Base-by-base conservation (phyloP, 1,140 invertebrate species). In the Diachasma alloeum region DNA sequence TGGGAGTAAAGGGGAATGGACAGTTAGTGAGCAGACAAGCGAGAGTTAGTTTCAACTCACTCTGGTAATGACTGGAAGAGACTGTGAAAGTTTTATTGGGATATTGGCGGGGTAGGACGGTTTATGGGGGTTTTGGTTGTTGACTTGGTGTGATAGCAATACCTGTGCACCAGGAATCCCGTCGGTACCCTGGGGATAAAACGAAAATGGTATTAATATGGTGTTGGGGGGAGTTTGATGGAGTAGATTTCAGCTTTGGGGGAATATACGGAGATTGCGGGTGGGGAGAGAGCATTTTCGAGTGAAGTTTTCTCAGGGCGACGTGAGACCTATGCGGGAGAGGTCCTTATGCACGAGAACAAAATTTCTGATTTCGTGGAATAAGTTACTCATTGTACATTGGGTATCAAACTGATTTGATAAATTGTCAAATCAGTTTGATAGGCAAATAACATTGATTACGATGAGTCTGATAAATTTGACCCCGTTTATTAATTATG, bases 81-180 rank as follows among this genome's bases (percentile, higher is more conserved):
- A 74, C 53, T 39, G 13, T 72, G 72, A 56, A 68, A 56, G 67
- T 69, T 70, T 67, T 24, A 74, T 36, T 74, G 59, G 31, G 42
- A 26, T 74, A 66, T 39, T 66, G 17, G 39, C 19, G 72, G 48
- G 19, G 46, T 31, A 6, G 31, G 31, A 17, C n/a, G 44, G 19
- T 75, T 63, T 15, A 67, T 26, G n/a, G 46, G 56, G 15, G 42
- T 39, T 71, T 42, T 77, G 42, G 24, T 26, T 36, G 69, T 69
- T 75, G 70, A 63, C 19, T 81, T 83, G 78, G 76, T 71, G 71
- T 39, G 26, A 71, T 44, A 63, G 81, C 81, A 82, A 73, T 92
- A 97, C 96, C 94, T 96, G 95, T 91, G 93, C 92, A 83, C 96
- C 96, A 84, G 96, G 96, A 86, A 97, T 97, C 84, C 96, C 96